Conservation (phyloP, 2,888 invertebrate species). For the Diachrysia chrysitis region DNA sequence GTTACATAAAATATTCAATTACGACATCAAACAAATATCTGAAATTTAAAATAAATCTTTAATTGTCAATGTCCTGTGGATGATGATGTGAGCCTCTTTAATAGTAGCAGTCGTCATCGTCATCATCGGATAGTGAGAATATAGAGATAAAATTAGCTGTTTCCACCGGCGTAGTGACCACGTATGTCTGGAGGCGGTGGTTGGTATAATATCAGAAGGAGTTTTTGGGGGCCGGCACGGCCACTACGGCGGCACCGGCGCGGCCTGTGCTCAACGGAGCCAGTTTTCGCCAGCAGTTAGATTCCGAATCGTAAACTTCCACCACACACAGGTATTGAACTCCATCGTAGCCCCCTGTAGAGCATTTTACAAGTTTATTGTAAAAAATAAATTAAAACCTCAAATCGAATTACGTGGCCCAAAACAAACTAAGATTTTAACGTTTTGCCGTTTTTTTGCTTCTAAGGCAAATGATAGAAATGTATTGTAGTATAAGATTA, state of each 20-base stretch:
- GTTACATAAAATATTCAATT: not conserved
- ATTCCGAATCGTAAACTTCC: slow-evolving; percentile 96
- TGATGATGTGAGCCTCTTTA: slow-evolving; percentile 2
- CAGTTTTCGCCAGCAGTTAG: slow-evolving; percentile 94
- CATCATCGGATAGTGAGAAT: slow-evolving; percentile 40
- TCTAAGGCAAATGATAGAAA: no score
- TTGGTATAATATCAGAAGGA: slow-evolving; percentile 74
- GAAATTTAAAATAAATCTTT: not conserved
- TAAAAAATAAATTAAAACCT: not conserved
- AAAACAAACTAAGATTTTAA: no score
- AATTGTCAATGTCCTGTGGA: not conserved
- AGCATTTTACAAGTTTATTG: not conserved
- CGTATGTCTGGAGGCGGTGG: slow-evolving; percentile 63
- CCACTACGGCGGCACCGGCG: slow-evolving; percentile 96
- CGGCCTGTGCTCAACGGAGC: slow-evolving; percentile 94
- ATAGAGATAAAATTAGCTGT: slow-evolving; percentile 39
- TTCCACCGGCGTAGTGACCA: slow-evolving; percentile 43
- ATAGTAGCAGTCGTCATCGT: slow-evolving; percentile 22
- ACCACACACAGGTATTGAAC: slow-evolving; percentile 95
- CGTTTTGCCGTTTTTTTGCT: no score
- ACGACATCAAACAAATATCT: not conserved
- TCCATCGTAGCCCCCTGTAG: slow-evolving; percentile 96
- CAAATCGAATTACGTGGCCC: no score
- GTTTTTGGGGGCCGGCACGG: slow-evolving; percentile 86
- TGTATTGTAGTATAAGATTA: no score